Evolutionary conservation across 2,797 vertebrate genomes (phyloP).

Genomic region (Brotula barbata): DNA sequence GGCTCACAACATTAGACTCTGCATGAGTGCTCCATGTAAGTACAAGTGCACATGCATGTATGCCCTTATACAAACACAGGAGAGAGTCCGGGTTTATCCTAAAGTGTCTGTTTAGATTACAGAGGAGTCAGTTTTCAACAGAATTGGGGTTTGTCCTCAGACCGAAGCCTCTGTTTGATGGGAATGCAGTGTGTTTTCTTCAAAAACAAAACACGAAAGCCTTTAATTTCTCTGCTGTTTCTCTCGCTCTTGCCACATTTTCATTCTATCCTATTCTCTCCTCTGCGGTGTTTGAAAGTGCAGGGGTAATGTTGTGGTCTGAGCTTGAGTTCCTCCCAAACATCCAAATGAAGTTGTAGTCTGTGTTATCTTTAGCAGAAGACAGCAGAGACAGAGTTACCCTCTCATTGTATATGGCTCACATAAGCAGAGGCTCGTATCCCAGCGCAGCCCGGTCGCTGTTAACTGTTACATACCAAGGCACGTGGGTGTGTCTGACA

Average conservation of each 20-base stretch:
- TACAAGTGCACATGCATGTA: conserved; percentile 36
- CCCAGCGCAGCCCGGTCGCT: conserved; percentile 42
- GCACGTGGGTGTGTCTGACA: conserved; percentile 63
- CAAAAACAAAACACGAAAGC: conserved; percentile 12
- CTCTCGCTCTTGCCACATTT: background rate
- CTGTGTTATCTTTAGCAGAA: conserved; percentile 68
- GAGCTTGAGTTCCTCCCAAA: conserved; percentile 59
- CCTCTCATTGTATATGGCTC: conserved; percentile 50
- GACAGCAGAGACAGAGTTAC: conserved; percentile 47
- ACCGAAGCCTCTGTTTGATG: conserved; percentile 35
- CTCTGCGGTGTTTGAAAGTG: conserved; percentile 5
- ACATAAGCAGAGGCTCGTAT: conserved; percentile 46
- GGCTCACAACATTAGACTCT: conserved; percentile 24
- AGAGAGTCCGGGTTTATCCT: conserved; percentile 56
- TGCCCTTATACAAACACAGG: conserved; percentile 54
- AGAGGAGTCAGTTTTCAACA: conserved; percentile 55
- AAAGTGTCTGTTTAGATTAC: conserved; percentile 63
- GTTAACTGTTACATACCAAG: conserved; percentile 62
- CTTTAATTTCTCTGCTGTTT: conserved; percentile 19
- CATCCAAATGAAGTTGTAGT: conserved; percentile 49
- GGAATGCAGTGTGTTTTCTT: conserved; percentile 26
- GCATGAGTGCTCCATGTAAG: conserved; percentile 31
- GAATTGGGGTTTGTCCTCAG: conserved; percentile 37
- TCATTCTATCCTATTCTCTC: background rate
- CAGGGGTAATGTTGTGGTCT: conserved; percentile 40